phyloP scores from a whole-genome alignment of 2,113 vertebrate genomes.

The Orientallactaga bullata region DNA sequence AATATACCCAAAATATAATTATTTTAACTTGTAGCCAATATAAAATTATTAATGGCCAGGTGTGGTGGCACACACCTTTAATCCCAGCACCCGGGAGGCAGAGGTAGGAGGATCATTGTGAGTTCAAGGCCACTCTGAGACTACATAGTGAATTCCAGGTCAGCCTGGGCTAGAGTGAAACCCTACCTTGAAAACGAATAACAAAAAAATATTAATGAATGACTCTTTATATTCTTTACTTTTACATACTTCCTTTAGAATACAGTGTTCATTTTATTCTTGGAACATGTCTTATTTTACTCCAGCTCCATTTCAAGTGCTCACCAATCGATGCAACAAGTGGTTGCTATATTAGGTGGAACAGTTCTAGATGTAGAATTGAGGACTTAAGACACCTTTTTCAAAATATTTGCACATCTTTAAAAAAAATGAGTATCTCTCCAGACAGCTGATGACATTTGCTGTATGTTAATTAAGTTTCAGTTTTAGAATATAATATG shows the following conservation, averaged over 20 bases:
- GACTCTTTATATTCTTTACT: neutral
- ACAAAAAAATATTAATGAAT: neutral
- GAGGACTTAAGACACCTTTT: neutral
- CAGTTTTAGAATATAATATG: neutral
- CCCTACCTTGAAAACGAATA: too few species aligned
- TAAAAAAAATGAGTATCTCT: neutral
- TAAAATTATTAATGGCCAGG: neutral
- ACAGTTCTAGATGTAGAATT: neutral
- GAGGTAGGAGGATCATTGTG: too few species aligned
- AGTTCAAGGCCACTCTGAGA: too few species aligned
- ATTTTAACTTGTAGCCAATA: neutral
- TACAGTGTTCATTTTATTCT: neutral
- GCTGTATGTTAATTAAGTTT: neutral
- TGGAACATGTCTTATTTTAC: neutral
- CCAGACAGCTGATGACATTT: neutral
- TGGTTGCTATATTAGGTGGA: neutral
- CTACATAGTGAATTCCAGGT: too few species aligned
- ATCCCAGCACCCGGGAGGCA: too few species aligned
- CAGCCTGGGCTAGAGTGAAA: too few species aligned
- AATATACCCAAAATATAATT: neutral
- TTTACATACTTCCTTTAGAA: neutral
- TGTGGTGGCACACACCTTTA: too few species aligned
- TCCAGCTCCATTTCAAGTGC: neutral
- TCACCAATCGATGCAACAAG: fast-evolving
- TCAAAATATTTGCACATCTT: neutral